Evolutionary conservation across 2,797 vertebrate species (phyloP).

Genomic region (Taenioides sp.): DNA sequence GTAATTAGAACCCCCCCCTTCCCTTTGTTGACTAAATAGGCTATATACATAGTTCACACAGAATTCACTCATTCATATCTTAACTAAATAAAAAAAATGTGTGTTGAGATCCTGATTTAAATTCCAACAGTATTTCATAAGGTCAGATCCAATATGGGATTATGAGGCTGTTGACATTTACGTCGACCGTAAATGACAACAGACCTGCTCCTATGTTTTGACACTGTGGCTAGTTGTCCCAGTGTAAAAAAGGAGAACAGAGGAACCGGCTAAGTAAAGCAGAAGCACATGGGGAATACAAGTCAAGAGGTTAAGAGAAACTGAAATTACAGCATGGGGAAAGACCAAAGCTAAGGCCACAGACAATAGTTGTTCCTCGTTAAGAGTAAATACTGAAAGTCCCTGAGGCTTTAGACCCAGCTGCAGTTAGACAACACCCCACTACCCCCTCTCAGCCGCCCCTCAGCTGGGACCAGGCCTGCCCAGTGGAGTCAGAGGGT

Average conservation of each 20-base stretch:
- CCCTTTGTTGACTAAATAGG: slow-evolving; percentile 22
- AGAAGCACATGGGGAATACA: slow-evolving; percentile 36
- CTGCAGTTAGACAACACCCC: slow-evolving; percentile 39
- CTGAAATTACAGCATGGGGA: slow-evolving; percentile 47
- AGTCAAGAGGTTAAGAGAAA: slow-evolving; percentile 43
- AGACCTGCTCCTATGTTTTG: neutral
- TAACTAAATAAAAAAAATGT: neutral
- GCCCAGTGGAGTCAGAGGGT: slow-evolving; percentile 42
- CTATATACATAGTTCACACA: slow-evolving; percentile 2
- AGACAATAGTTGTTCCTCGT: slow-evolving; percentile 46
- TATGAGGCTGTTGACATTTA: too few species aligned
- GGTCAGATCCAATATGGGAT: too few species aligned
- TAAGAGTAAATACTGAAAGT: slow-evolving; percentile 45
- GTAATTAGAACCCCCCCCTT: neutral
- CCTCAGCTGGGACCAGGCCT: slow-evolving; percentile 52
- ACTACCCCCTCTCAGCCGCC: slow-evolving; percentile 17
- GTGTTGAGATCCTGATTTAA: neutral
- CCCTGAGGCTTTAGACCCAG: slow-evolving; percentile 59
- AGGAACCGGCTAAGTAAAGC: slow-evolving; percentile 39
- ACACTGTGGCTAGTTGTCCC: neutral
- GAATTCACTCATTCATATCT: neutral
- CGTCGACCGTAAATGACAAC: too few species aligned
- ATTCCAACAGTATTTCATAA: neutral
- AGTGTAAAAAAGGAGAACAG: slow-evolving; percentile 47
- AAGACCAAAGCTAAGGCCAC: slow-evolving; percentile 58